Evolutionary conservation across 2,888 invertebrate species (phyloP).

Genomic region (Ptycholaimellus sp.): DNA sequence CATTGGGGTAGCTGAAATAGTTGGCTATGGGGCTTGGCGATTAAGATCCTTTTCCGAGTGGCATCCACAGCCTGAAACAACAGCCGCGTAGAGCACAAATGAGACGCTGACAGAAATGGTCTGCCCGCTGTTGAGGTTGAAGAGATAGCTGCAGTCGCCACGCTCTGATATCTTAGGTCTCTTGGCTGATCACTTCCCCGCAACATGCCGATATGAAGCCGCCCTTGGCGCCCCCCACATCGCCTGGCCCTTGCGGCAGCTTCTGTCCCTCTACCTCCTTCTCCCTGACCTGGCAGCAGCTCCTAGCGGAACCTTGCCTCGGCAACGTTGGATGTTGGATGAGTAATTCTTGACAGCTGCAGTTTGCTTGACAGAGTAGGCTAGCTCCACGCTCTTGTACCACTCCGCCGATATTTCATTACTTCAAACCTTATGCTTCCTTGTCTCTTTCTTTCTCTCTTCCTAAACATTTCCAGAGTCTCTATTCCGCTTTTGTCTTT

Average conservation of each 20-base stretch:
- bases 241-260: slow-evolving; percentile 76
- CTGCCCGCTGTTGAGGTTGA: slow-evolving; percentile 93
- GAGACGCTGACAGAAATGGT: slow-evolving; percentile 9
- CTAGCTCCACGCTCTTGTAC: no score
- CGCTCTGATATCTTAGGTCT: slow-evolving; percentile 97
- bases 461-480: no score
- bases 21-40: slow-evolving; percentile 99
- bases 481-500: no score
- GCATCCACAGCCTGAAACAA: slow-evolving; percentile 99
- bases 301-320: slow-evolving; percentile 40
- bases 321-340: slow-evolving; percentile 67
- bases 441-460: no score
- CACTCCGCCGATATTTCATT: no score
- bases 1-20: slow-evolving; percentile 96
- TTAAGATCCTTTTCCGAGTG: slow-evolving; percentile 92
- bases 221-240: slow-evolving; percentile 92
- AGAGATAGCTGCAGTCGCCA: slow-evolving; percentile 95
- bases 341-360: slow-evolving; percentile 70
- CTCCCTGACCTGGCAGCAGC: not conserved
- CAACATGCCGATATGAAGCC: slow-evolving; percentile 99
- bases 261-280: slow-evolving; percentile 36
- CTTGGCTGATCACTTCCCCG: slow-evolving; percentile 66
- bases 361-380: slow-evolving; percentile 62
- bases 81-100: not conserved
- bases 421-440: no score